A percentile compares a stretch with the other conserved stretches of the same genome.
Conservation (phyloP, 2,888 invertebrate species). For the Drosophila sordidula region DNA sequence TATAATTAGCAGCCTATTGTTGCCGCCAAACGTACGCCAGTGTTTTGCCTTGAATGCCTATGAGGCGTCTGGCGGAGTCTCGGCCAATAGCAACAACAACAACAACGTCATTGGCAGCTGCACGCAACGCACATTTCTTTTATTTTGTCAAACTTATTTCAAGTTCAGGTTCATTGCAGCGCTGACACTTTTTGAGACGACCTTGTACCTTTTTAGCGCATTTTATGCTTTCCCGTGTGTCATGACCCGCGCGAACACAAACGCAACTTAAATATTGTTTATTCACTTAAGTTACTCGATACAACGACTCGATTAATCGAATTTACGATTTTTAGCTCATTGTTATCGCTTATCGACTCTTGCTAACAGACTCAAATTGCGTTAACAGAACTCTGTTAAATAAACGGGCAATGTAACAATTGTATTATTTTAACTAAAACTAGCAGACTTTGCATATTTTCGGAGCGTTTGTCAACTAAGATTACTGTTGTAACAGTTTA, state of each 20-base stretch:
- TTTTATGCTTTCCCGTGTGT: constrained; percentile 30
- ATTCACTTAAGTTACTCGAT: constrained; percentile 42
- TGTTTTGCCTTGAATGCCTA: constrained; percentile 61
- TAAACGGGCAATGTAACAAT: neutral
- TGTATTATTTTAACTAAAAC: neutral
- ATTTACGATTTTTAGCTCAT: neutral
- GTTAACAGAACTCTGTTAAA: constrained; percentile 22
- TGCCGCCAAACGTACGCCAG: constrained; percentile 64
- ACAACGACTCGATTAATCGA: constrained; percentile 26
- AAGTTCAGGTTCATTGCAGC: constrained; percentile 66
- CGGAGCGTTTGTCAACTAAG: neutral
- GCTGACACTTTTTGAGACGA: constrained; percentile 31
- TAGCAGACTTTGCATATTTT: neutral
- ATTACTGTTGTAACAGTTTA: neutral
- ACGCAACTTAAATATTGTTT: constrained; percentile 45
- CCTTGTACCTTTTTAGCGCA: constrained; percentile 48
- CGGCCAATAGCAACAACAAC: constrained; percentile 27
- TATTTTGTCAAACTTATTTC: constrained; percentile 28
- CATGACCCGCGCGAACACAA: constrained; percentile 38
- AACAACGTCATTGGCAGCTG: constrained; percentile 31
- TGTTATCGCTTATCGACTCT: constrained; percentile 11
- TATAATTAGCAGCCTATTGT: constrained; percentile 76
- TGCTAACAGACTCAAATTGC: constrained; percentile 1
- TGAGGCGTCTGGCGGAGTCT: constrained; percentile 34
- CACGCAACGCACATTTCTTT: constrained; percentile 32